phyloP scores from a whole-genome alignment of 2,888 invertebrate genomes.

The Hemicrepidius hirtus region DNA sequence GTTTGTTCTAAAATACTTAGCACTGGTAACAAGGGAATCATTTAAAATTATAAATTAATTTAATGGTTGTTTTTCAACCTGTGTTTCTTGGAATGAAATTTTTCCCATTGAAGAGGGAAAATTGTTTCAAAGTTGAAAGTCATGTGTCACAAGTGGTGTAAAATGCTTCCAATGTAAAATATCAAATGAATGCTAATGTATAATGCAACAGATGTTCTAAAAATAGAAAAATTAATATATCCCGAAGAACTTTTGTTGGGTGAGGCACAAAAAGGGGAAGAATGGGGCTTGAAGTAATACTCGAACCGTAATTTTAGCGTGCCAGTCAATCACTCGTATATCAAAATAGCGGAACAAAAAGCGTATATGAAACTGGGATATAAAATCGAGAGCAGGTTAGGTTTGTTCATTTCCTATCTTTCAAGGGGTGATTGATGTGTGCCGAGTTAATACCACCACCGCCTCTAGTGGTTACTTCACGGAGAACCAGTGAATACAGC shows the following conservation, averaged over 20 bases:
- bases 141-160: conserved; percentile 10
- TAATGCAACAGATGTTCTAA: conserved; percentile 29
- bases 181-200: conserved; percentile 24
- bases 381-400: conserved; percentile 67
- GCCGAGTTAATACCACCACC: conserved; percentile 56
- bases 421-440: conserved; percentile 71
- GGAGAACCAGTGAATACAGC: conserved; percentile 39
- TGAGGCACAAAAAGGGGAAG: conserved; percentile 30
- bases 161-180: conserved; percentile 10
- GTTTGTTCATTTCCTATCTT: conserved; percentile 72
- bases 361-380: conserved; percentile 62
- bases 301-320: conserved; percentile 53
- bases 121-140: background rate
- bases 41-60: too few species aligned
- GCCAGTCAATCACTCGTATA: conserved; percentile 59
- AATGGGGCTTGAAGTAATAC: conserved; percentile 41
- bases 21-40: too few species aligned
- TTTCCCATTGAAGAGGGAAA: too few species aligned
- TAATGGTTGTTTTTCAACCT: too few species aligned
- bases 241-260: conserved; percentile 26
- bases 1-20: conserved; percentile 11
- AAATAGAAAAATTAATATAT: conserved; percentile 37
- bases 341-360: conserved; percentile 56
- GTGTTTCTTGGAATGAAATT: too few species aligned
- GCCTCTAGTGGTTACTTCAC: conserved; percentile 45